These are phyloP conservation scores for Lasioglossum figueresi DNA, from an alignment of 2,888 invertebrate genomes.

Conservation along the genomic window DNA sequence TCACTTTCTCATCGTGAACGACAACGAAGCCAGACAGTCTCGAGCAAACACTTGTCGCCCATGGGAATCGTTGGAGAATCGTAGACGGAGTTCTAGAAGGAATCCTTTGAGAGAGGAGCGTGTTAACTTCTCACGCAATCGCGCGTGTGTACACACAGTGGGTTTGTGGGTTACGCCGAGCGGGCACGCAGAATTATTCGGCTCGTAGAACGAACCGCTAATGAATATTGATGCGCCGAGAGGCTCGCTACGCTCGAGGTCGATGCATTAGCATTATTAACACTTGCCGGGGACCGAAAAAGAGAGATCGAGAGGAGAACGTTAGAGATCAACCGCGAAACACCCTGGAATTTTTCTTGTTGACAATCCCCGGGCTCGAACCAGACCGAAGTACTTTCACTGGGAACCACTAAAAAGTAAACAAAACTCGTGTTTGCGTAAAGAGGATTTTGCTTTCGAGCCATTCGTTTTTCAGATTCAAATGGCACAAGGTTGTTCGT, in stretches of 20 bases:
- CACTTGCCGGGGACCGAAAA: conserved; percentile 50
- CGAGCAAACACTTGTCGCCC: conserved; percentile 46
- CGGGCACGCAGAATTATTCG: conserved; percentile 70
- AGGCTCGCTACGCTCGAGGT: conserved; percentile 64
- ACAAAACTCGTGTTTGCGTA: background rate
- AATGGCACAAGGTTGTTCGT: background rate
- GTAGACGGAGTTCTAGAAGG: conserved; percentile 22
- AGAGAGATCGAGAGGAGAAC: conserved; percentile 30
- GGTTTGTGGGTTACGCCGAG: conserved; percentile 69
- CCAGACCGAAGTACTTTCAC: background rate
- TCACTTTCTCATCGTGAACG: conserved; percentile 19
- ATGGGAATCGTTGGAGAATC: conserved; percentile 29
- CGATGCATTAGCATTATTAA: conserved; percentile 76
- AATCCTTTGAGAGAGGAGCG: conserved; percentile 35
- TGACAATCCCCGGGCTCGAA: background rate
- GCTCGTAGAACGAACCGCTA: conserved; percentile 70
- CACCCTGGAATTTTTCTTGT: background rate
- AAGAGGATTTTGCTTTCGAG: background rate
- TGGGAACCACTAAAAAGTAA: background rate
- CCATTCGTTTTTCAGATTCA: background rate
- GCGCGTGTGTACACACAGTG: conserved; percentile 56
- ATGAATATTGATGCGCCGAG: conserved; percentile 75
- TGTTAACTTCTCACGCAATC: conserved; percentile 37
- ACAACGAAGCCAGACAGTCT: conserved; percentile 28
- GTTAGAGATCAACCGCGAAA: conserved; percentile 5